Base-by-base conservation (phyloP, 2,113 vertebrate genomes). In the Cebus imitator region DNA sequence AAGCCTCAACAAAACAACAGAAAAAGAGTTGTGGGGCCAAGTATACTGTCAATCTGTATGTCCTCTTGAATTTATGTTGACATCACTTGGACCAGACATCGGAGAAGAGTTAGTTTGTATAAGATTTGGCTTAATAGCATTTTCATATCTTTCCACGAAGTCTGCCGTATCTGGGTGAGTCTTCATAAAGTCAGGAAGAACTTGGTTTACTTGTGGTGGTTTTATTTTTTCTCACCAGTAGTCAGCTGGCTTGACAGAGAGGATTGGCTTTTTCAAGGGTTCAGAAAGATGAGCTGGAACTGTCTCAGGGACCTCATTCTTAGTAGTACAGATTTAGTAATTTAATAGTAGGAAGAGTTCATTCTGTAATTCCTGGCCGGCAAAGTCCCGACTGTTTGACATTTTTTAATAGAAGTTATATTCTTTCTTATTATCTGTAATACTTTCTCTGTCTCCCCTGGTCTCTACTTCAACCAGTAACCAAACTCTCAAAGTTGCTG, bases 401-500 rank as follows among this genome's bases (percentile, higher is more conserved):
- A 14, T 66, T 86, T 88, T 87, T 52, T 48, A 50, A 55, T 18
- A 40, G 52, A 82, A 25, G 45, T 68, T 8, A 85, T 86, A 27
- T 30, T 9, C 87, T 87, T 87, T 90, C 35, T 94, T 90, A 92
- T 27, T 45, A 52, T 37, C 68, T 64, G 37, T 82, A 75, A 66
- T 30, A n/a, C 25, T 88, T 91, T 76, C 52, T 86, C 82, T 27
- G 7, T 37, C 52, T 89, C 18, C 48, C 52, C 68, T 55, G 52
- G 45, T 90, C 84, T 96, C 66, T 66, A 12, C 61, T 83, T 89
- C 82, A 72, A 27, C 82, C 57, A 73, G 52, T 61, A 92, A 43
- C 70, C 91, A n/a, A 64, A 50, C 48, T 85, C 55, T 86, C 23
- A 14, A 88, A 76, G 70, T 81, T 95, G 96, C 97, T 90, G 72